Evolutionary conservation across 2,797 vertebrate species (phyloP).

Genomic region (Huso huso): DNA sequence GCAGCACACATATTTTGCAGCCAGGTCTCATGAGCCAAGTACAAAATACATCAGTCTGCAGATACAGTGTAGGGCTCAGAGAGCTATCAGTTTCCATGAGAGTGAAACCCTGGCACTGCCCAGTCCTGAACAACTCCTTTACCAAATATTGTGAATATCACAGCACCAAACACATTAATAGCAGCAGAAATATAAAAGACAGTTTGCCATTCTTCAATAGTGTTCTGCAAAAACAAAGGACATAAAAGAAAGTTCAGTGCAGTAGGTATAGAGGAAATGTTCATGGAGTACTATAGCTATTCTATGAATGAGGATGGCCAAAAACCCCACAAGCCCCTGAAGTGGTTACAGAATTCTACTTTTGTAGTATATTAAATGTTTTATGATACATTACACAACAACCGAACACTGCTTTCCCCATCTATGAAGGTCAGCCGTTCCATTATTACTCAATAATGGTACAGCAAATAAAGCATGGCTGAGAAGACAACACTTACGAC

Average conservation of each 20-base stretch:
- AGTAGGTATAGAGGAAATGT: neutral
- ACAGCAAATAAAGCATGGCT: no score
- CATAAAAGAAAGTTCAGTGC: constrained; percentile 12
- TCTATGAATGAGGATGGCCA: no score
- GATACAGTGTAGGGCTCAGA: neutral
- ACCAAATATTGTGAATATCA: constrained; percentile 77
- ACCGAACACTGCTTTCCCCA: neutral
- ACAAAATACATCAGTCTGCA: neutral
- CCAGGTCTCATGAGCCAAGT: neutral
- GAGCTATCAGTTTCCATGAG: constrained; percentile 53
- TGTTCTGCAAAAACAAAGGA: constrained; percentile 65
- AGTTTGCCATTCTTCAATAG: constrained; percentile 80
- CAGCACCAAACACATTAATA: constrained; percentile 84
- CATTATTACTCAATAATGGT: no score
- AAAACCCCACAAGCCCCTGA: no score
- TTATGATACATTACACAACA: no score
- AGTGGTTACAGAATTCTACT: no score
- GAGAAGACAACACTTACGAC: no score
- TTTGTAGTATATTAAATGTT: neutral
- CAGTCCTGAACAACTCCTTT: constrained; percentile 81
- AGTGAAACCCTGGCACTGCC: constrained; percentile 62
- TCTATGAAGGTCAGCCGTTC: no score
- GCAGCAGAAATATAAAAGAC: constrained; percentile 90
- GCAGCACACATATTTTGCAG: no score
- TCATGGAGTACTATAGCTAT: neutral